These are phyloP conservation scores for Pampus argenteus DNA, from an alignment of 2,797 vertebrate species.

Conservation along the genomic window DNA sequence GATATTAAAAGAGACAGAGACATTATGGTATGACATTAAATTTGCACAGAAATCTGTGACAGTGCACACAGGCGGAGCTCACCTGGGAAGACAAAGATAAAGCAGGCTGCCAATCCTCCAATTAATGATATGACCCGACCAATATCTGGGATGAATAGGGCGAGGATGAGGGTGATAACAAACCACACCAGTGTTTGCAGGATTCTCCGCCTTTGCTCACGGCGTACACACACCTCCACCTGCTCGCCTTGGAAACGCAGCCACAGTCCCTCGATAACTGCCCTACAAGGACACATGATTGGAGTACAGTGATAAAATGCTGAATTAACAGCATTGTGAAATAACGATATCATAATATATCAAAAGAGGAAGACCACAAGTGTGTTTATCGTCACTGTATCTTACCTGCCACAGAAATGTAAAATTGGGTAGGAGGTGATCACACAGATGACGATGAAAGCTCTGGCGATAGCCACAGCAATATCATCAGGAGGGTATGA, in stretches of 20 bases:
- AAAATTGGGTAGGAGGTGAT: constrained; percentile 97
- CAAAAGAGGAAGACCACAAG: background rate
- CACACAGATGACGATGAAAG: constrained; percentile 95
- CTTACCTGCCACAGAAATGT: constrained; percentile 97
- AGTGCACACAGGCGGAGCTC: background rate
- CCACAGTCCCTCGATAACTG: constrained; percentile 96
- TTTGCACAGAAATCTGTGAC: background rate
- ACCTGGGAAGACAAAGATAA: constrained; percentile 98
- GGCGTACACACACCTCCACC: constrained; percentile 91
- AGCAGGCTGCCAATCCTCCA: constrained; percentile 95
- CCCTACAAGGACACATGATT: constrained; percentile 77
- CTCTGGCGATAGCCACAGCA: constrained; percentile 92
- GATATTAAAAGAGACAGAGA: constrained; percentile 27
- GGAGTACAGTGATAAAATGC: background rate
- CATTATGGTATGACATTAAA: background rate
- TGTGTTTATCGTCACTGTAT: background rate
- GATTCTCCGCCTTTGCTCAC: constrained; percentile 89
- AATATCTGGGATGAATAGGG: constrained; percentile 96
- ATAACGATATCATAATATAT: background rate
- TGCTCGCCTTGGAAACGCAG: constrained; percentile 91
- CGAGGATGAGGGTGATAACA: constrained; percentile 91
- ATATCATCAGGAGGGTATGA: constrained; percentile 95
- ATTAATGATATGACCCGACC: constrained; percentile 96
- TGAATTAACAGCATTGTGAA: background rate
- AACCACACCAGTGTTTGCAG: constrained; percentile 95